phyloP scores from a whole-genome alignment of 2,113 vertebrate genomes.

The Abramis brama region DNA sequence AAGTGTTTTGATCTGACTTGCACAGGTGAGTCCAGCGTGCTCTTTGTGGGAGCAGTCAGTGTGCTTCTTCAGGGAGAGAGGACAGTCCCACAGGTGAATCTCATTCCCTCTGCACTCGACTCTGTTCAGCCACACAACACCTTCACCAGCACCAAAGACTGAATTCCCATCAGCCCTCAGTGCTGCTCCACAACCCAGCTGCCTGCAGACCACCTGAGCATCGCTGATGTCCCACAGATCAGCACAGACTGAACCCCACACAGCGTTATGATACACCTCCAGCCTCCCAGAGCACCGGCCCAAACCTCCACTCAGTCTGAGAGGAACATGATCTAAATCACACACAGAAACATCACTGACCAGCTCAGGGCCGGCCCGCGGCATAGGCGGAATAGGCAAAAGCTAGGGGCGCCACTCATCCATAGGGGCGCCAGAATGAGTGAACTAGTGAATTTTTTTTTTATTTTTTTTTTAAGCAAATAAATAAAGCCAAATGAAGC shows the following conservation, averaged over 20 bases:
- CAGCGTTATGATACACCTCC: background rate
- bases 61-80: slow-evolving; percentile 42
- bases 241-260: slow-evolving; percentile 53
- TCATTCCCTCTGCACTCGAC: slow-evolving; percentile 55
- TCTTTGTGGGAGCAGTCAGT: slow-evolving; percentile 33
- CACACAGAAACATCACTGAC: no score
- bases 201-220: slow-evolving; percentile 58
- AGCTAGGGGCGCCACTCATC: no score
- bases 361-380: no score
- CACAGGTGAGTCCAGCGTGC: slow-evolving; percentile 52
- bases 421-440: no score
- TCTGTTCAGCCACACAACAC: slow-evolving; percentile 39
- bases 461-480: no score
- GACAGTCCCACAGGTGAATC: slow-evolving; percentile 52
- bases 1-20: slow-evolving; percentile 8
- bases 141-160: slow-evolving; percentile 45
- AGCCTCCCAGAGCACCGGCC: no score
- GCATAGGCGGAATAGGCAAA: no score
- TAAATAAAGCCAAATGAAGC: no score
- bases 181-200: slow-evolving; percentile 58
- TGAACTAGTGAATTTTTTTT: no score
- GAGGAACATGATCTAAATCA: no score
- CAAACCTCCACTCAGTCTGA: no score
- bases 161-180: slow-evolving; percentile 37
- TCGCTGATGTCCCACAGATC: slow-evolving; percentile 53